Base-by-base conservation (phyloP, 2,797 vertebrate species). In the Chaunax sp. region DNA sequence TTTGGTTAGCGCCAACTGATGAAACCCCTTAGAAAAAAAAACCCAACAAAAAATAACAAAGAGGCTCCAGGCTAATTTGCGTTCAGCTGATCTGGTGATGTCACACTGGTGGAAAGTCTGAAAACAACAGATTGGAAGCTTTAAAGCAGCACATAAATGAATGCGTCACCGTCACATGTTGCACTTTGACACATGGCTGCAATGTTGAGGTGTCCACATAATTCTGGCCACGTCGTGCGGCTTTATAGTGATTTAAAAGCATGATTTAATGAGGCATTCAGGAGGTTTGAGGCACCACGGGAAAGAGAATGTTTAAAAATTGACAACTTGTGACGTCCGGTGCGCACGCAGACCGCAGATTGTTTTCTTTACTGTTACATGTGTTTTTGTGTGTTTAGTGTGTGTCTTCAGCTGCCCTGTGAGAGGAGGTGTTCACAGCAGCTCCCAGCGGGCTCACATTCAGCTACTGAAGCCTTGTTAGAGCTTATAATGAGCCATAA, bases 391-490 rank as follows among this genome's bases (percentile, higher is more conserved):
- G 33, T 58, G 41, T 64, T 20, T 13, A 0, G 47, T 72, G 81
- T 81, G 75, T 80, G 14, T 71, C 58, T 76, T n/a, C 30, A 51
- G 51, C 62, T 56, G 77, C 75, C 82, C 79, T 81, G 79, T 60
- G 82, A 82, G 84, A 71, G 59, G 44, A 69, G 72, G 73, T 70
- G 80, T 83, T 78, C 53, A 2, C 80, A 64, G 81, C 75, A 56
- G 69, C 57, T 87, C 85, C 84, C 85, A 1, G 41, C 22, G 43
- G 86, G 44, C 43, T 79, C 83, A 78, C 84, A 69, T 80, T n/a
- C 82, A 80, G 84, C 82, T 80, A 84, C 87, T 87, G 87, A 84
- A 85, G 80, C 87, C 84, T 87, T 86, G 87, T 90, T 89, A 85
- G 82, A 81, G 75, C 54, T 72, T 78, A 86, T 90, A 88, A 90